Base-by-base conservation (phyloP, 2,797 vertebrate species). In the Cacajao melanocephalus region DNA sequence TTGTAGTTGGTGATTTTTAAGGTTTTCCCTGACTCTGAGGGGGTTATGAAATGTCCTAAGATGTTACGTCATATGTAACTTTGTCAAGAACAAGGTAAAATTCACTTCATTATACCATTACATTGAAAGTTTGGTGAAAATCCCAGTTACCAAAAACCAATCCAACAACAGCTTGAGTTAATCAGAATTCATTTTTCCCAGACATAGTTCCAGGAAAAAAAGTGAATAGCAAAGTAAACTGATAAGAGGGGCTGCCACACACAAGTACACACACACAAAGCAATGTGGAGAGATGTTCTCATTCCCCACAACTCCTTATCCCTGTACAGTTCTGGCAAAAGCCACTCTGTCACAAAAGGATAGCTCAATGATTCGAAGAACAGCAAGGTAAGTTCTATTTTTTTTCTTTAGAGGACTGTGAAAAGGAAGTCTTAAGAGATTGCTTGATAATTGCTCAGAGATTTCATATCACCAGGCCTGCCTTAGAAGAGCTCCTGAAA, bases 51-150 rank as follows among this genome's bases (percentile, higher is more conserved):
- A 72, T 87, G n/a, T 93, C 64, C 17, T 50, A 91, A 87, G 50
- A 72, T 73, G 33, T 70, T 82, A 90, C 26, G 8, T 92, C 75
- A 95, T 57, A 73, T 24, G 48, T 24, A 91, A 85, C 41, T 84
- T 93, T 64, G 72, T 17, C 46, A 82, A 4, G 33, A 94, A 67
- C 26, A 75, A 94, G 88, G 70, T 61, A 55, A 89, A 88, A 72
- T 94, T 86, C 88, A 70, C 79, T 92, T 87, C 52, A 93, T 50
- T 92, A 26, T 15, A 75, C 4, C 33, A 88, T 61, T 91, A 81
- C 44, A 89, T 22, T 87, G 64, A 94, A 94, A 86, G 57, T 88
- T 93, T 30, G 85, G 26, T 64, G 88, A 95, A 94, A 96, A 85
- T 0, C 17, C 30, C 36, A 70, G 30, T 84, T 97, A 52, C 88